Evolutionary conservation across 2,797 vertebrate genomes (phyloP), one percentile per base, ranked within the genome.

Genomic region (Gouania willdenowi): DNA sequence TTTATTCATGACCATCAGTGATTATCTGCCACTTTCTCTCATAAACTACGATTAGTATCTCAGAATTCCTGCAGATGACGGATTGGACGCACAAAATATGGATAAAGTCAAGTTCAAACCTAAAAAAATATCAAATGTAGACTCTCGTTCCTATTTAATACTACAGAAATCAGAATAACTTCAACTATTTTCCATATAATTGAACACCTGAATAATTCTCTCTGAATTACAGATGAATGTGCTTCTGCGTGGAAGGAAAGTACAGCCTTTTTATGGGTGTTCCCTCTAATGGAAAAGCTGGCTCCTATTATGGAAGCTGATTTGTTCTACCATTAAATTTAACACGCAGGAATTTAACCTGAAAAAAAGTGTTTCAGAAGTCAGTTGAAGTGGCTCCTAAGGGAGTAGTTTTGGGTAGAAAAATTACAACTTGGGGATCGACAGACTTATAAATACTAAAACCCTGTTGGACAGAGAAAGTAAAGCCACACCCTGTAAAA

Each of bases 301-400:
- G 51, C 47, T 49, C 8, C 4, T 20, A 50, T 64, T 59, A 71
- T 35, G 71, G 50, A 39, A 62, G 37, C 35, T 23, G 24, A 60
- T 63, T 58, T 75, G 66, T 80, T 81, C 78, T 52, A 23, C 51
- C 45, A 47, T 63, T 45, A 10, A 33, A n/a, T 67, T 79, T 83
- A 60, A 81, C 64, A 42, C 67, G 71, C 28, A 61, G 13, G 16
- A 63, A 63, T 69, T 62, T 54, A 67, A 51, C 23, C 35, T 28
- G 57, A 44, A 73, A 80, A 84, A 82, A 66, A 27, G 47, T 35
- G 34, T 37, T 51, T 41, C 62, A 39, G 45, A 35, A 36, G 32
- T 35, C 9, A 78, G 47, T 63, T 66, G 79, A 71, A 71, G 37
- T 21, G 17, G 52, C 31, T 72, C 47, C 41, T 46, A 15, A 24